These are phyloP conservation scores for Monomorium pharaonis DNA, from an alignment of 1,140 invertebrate species.

Conservation along the genomic window DNA sequence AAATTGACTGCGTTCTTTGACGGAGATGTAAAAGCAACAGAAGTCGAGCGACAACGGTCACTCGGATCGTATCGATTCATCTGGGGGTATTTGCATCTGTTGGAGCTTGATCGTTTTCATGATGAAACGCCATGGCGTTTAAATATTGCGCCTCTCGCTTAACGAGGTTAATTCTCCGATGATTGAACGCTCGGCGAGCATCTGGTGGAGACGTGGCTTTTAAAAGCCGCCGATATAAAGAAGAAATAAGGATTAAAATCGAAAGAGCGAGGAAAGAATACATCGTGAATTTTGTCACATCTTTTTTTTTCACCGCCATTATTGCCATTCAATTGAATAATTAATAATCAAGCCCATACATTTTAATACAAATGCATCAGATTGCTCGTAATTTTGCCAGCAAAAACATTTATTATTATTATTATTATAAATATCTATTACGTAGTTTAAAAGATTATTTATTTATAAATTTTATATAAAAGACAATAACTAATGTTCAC, in stretches of 20 bases:
- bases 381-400: background rate
- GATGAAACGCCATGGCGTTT: slow-evolving; percentile 1
- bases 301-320: background rate
- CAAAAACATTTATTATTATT: background rate
- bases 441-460: background rate
- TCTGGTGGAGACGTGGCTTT: slow-evolving; percentile 39
- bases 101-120: slow-evolving; percentile 25
- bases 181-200: slow-evolving; percentile 28
- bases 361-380: no score
- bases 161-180: slow-evolving; percentile 50
- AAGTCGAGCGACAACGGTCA: background rate
- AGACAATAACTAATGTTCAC: background rate
- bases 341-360: background rate
- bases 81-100: slow-evolving; percentile 37
- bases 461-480: background rate
- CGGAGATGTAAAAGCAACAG: background rate
- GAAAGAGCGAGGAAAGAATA: background rate
- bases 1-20: slow-evolving; percentile 28
- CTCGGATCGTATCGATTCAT: slow-evolving; percentile 2
- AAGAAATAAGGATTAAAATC: background rate
- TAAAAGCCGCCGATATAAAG: slow-evolving; percentile 13
- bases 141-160: slow-evolving; percentile 44
- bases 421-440: background rate
- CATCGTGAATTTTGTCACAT: background rate
- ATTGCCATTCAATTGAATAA: background rate